These are phyloP conservation scores for Pleuronectes platessa DNA, from an alignment of 2,113 vertebrate species.

Conservation along the genomic window DNA sequence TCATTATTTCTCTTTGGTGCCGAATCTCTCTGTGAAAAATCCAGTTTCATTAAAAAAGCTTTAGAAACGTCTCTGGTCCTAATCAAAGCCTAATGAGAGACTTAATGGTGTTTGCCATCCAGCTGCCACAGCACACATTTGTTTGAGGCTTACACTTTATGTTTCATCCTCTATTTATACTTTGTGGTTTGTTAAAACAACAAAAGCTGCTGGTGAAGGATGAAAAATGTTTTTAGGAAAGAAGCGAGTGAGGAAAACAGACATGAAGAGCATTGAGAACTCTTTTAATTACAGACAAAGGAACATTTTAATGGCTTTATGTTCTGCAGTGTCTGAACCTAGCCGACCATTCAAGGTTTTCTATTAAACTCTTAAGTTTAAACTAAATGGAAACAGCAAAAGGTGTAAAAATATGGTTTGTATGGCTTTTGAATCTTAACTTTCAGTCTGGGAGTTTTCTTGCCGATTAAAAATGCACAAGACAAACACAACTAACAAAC, in stretches of 20 bases:
- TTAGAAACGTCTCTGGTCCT: slow-evolving; percentile 1
- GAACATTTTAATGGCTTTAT: not conserved
- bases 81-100: slow-evolving; percentile 22
- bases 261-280: not conserved
- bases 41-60: slow-evolving; percentile 1
- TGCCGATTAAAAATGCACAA: no score
- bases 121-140: slow-evolving; percentile 5
- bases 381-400: not conserved
- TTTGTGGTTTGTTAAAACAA: not conserved
- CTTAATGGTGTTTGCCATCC: slow-evolving; percentile 14
- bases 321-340: no score
- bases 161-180: not conserved
- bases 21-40: not conserved
- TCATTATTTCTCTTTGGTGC: slow-evolving; percentile 10
- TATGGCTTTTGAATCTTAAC: no score
- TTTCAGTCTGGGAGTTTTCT: no score
- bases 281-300: not conserved
- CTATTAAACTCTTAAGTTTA: no score
- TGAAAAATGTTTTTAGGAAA: slow-evolving; percentile 14
- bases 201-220: slow-evolving; percentile 10
- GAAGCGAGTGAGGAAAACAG: not conserved
- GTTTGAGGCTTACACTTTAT: not conserved
- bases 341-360: no score
- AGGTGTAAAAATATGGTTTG: not conserved
- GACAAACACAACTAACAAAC: no score